phyloP scores from a whole-genome alignment of 2,797 vertebrate species.

The Alectoris magna region DNA sequence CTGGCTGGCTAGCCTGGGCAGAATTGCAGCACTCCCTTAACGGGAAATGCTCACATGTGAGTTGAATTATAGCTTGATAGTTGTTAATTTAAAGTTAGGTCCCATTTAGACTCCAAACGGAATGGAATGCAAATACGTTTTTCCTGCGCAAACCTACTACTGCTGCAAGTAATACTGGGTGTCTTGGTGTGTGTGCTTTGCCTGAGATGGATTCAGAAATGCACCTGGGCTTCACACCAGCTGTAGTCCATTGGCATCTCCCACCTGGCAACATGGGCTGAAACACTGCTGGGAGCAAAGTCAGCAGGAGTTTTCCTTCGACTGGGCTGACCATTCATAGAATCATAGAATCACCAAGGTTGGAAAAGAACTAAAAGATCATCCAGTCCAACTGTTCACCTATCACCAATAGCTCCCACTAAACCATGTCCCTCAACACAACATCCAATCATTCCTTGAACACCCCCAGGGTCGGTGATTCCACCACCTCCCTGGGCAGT shows the following conservation, averaged over 20 bases:
- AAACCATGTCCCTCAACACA: too few species aligned
- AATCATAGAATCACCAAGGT: too few species aligned
- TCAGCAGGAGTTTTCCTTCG: not conserved
- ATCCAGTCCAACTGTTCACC: too few species aligned
- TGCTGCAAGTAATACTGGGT: not conserved
- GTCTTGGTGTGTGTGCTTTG: fast-evolving
- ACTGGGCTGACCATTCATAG: not conserved
- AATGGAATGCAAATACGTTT: not conserved
- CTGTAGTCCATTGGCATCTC: not conserved
- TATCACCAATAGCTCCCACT: too few species aligned
- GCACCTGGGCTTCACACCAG: fast-evolving
- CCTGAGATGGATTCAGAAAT: not conserved
- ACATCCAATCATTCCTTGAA: too few species aligned
- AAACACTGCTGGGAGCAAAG: not conserved
- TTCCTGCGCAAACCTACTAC: not conserved
- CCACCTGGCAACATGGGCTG: fast-evolving
- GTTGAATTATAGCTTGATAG: not conserved
- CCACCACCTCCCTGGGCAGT: too few species aligned
- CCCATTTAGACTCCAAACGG: not conserved
- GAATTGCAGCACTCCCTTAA: not conserved
- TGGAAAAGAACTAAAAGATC: too few species aligned
- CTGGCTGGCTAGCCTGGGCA: not conserved
- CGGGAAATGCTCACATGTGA: not conserved
- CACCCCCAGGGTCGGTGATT: too few species aligned
- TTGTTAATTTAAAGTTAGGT: not conserved